These are phyloP conservation scores for Hydroisotoma schaefferi DNA, from an alignment of 2,888 invertebrate genomes.

Conservation along the genomic window DNA sequence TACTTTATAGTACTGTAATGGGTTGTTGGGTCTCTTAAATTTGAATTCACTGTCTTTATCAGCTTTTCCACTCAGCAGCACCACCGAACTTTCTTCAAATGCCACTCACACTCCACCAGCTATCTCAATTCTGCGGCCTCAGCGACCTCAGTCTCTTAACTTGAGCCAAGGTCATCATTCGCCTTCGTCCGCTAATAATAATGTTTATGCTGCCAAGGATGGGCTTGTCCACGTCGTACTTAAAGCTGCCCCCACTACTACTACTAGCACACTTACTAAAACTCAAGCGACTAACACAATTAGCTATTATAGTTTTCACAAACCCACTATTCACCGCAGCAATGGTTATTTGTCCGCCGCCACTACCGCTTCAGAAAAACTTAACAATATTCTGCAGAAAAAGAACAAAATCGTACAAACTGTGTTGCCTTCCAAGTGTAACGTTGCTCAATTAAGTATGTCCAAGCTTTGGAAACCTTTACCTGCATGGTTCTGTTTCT, in stretches of 20 bases:
- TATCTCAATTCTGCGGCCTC: background rate
- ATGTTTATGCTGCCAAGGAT: no score
- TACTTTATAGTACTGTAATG: no score
- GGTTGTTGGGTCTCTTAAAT: constrained; percentile 1
- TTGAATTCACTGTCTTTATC: no score
- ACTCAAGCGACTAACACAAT: constrained; percentile 1
- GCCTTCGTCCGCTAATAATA: no score
- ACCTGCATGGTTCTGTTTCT: constrained; percentile 13
- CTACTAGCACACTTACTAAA: background rate
- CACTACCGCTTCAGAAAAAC: constrained; percentile 1
- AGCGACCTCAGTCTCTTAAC: constrained; percentile 1
- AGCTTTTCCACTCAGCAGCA: background rate
- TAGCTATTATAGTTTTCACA: background rate
- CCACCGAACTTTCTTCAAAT: background rate
- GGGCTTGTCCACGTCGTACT: no score
- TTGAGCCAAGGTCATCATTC: constrained; percentile 5
- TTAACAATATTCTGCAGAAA: constrained; percentile 19
- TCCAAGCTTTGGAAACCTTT: constrained; percentile 9
- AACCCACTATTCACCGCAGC: constrained; percentile 5
- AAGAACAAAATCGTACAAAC: constrained; percentile 45
- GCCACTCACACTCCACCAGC: background rate
- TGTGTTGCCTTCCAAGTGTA: constrained; percentile 44
- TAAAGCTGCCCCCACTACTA: background rate
- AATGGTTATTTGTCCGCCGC: no score
- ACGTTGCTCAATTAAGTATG: constrained; percentile 40